Base-by-base conservation (phyloP, 2,797 vertebrate genomes). In the Siniperca obscura region DNA sequence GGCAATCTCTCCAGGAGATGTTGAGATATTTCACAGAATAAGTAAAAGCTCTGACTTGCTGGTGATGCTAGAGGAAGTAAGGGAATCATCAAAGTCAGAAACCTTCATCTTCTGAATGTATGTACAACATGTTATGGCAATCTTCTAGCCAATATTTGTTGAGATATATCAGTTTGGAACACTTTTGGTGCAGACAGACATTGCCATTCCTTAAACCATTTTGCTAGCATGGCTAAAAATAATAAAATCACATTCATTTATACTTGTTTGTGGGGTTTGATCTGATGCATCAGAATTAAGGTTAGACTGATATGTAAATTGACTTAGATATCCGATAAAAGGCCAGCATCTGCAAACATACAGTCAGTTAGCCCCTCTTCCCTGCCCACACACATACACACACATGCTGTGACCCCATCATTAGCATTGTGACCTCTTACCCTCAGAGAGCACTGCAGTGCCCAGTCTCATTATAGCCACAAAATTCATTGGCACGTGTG, bases 401-500 rank as follows among this genome's bases (percentile, higher is more conserved):
- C 76, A 70, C 40, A 68, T 44, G 48, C 76, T 68, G 60, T 12
- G 53, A 78, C 60, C 53, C 55, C 1, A 50, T 77, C 70, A 81
- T 84, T 81, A 77, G n/a, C 82, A 78, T 48, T 25, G 1, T 79
- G 72, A 79, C 72, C 73, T 74, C 56, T 87, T 66, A 79, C 55
- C 82, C 55, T 84, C 22, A 57, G 66, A 81, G 76, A 77, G 36
- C 64, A 66, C 46, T 10, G 73, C n/a, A 72, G 74, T 30, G 30
- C 30, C 30, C 30, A 81, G 68, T 76, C 78, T 92, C 80, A 87
- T 84, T 80, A 89, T n/a, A 78, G 74, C 50, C 76, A 65, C 46
- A 83, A 76, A 70, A 75, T 84, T 46, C 44, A 76, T 56, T 77
- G 71, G 4, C 61, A 76, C 70, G 3, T 7, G 7, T 79, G 81